phyloP scores from a whole-genome alignment of 2,888 invertebrate genomes.

The Allophyes oxyacanthae region DNA sequence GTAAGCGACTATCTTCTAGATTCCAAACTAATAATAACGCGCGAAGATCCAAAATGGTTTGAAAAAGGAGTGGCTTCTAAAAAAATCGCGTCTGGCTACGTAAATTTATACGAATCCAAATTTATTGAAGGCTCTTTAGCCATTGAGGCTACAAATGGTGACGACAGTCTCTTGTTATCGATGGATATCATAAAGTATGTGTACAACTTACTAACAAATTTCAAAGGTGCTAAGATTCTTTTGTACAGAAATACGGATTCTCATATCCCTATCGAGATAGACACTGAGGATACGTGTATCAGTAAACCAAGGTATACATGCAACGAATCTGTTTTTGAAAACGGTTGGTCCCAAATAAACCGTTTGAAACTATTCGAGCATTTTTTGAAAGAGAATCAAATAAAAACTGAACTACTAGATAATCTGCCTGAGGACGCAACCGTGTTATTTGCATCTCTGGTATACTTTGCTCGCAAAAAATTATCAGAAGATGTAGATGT shows the following conservation, averaged over 20 bases:
- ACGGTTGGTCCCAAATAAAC: conserved; percentile 60
- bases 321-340: conserved; percentile 60
- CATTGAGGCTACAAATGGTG: conserved; percentile 2
- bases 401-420: conserved; percentile 43
- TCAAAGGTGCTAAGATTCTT: conserved; percentile 13
- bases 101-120: conserved; percentile 41
- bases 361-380: conserved; percentile 38
- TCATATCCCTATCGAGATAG: conserved; percentile 11
- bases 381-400: conserved; percentile 33
- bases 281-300: conserved; percentile 1
- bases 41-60: conserved; percentile 40
- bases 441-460: conserved; percentile 60
- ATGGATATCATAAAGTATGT: conserved; percentile 66
- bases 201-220: conserved; percentile 64
- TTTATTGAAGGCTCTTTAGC: conserved; percentile 19
- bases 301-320: conserved; percentile 56
- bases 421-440: conserved; percentile 53
- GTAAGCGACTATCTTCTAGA: conserved; percentile 25
- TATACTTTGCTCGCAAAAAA: conserved; percentile 61
- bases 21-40: not conserved
- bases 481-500: conserved; percentile 16
- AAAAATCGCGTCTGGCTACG: conserved; percentile 26
- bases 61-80: conserved; percentile 46
- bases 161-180: conserved; percentile 48
- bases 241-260: conserved; percentile 20